phyloP scores from a whole-genome alignment of 1,140 invertebrate genomes.

The Cydia amplana region DNA sequence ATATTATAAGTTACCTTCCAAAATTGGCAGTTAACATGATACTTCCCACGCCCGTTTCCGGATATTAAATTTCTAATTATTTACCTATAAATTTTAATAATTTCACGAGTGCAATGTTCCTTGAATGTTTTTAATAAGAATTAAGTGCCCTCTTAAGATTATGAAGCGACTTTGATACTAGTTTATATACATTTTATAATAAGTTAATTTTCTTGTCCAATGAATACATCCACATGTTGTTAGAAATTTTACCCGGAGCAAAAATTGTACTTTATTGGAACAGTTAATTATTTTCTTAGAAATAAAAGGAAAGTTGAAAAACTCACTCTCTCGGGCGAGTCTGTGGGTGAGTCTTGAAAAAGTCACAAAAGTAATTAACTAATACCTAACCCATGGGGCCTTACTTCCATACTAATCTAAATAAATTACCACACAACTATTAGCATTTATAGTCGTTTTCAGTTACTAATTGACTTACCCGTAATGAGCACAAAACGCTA shows the following conservation, averaged over 20 bases:
- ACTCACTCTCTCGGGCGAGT: too few species aligned
- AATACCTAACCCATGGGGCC: not conserved
- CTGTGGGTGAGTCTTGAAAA: too few species aligned
- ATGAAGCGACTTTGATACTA: not conserved
- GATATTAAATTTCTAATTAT: not conserved
- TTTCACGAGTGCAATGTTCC: not conserved
- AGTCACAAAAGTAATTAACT: not conserved
- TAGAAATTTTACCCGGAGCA: not conserved
- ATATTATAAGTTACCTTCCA: not conserved
- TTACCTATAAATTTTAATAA: not conserved
- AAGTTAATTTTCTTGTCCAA: conserved; percentile 2
- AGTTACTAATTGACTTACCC: not conserved
- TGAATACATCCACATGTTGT: not conserved
- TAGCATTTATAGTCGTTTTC: not conserved
- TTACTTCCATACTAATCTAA: not conserved
- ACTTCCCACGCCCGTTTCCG: not conserved
- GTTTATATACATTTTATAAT: too few species aligned
- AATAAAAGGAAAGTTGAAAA: too few species aligned
- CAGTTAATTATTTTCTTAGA: too few species aligned
- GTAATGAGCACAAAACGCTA: not conserved
- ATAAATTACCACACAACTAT: not conserved
- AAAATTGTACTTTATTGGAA: not conserved
- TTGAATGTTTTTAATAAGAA: not conserved
- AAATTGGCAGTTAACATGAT: not conserved
- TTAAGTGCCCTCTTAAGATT: not conserved